Conservation (phyloP, 2,113 vertebrate species). For the Calidris pugnax region DNA sequence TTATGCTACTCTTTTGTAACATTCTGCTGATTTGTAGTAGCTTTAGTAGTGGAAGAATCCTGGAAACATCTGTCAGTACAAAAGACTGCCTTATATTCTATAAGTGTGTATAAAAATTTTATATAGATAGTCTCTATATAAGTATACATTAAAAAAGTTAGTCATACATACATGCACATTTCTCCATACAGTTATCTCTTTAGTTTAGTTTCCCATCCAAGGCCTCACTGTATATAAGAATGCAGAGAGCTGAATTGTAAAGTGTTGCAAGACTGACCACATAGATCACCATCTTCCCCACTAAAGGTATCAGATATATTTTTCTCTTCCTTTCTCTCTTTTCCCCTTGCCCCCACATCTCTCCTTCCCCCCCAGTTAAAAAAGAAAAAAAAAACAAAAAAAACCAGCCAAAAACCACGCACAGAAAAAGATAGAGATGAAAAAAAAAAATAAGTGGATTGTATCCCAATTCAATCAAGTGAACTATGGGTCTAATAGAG, state of each 20-base stretch:
- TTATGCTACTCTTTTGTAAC: not conserved
- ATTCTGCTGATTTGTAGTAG: not conserved
- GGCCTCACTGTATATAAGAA: not conserved
- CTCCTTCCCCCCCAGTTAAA: not conserved
- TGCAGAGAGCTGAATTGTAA: not conserved
- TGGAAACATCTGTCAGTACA: not conserved
- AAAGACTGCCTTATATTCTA: not conserved
- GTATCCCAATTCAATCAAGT: not conserved
- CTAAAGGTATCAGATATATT: not conserved
- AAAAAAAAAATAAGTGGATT: not conserved
- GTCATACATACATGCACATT: not conserved
- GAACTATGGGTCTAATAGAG: not conserved
- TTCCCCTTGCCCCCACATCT: fast-evolving
- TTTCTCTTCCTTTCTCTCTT: not conserved
- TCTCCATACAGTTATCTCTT: not conserved
- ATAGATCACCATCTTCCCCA: not conserved
- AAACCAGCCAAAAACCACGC: not conserved
- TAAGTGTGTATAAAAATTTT: not conserved
- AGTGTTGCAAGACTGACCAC: not conserved
- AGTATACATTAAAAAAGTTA: not conserved
- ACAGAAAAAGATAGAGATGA: not conserved
- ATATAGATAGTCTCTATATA: not conserved
- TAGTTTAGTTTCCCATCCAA: not conserved
- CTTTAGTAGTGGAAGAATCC: not conserved
- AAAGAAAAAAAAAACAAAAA: not conserved